These are phyloP conservation scores for Diarsia rubi DNA, from an alignment of 2,888 invertebrate genomes.

Conservation along the genomic window DNA sequence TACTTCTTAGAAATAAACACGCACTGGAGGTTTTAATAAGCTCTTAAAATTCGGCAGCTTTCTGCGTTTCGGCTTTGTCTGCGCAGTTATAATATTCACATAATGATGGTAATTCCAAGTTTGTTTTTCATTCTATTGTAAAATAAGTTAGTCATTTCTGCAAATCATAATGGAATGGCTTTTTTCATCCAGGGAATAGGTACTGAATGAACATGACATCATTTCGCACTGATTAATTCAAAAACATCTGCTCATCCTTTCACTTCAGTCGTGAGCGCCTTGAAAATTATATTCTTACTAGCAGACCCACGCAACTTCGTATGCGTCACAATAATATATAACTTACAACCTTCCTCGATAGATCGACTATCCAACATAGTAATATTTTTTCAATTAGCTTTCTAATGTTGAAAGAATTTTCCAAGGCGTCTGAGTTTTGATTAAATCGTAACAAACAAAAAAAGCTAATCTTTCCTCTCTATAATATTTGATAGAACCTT, in stretches of 20 bases:
- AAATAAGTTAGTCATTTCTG: conserved; percentile 31
- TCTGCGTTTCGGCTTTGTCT: conserved; percentile 30
- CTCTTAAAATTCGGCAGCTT: conserved; percentile 44
- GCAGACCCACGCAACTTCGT: too few relatives aligned
- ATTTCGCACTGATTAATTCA: conserved; percentile 8
- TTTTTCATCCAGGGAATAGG: neutral
- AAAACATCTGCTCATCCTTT: neutral
- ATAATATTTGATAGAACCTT: too few relatives aligned
- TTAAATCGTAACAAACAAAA: too few relatives aligned
- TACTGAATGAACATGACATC: neutral
- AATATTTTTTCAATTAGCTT: too few relatives aligned
- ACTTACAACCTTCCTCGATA: too few relatives aligned
- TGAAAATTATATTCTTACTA: neutral
- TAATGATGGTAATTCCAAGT: conserved; percentile 31
- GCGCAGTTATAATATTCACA: conserved; percentile 18
- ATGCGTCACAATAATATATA: too few relatives aligned
- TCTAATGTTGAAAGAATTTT: too few relatives aligned
- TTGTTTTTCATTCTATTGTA: conserved; percentile 23
- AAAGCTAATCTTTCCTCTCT: too few relatives aligned
- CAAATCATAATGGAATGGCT: conserved; percentile 3
- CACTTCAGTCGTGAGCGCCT: neutral
- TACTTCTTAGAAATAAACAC: conserved; percentile 35
- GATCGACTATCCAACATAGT: too few relatives aligned
- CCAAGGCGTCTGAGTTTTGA: too few relatives aligned
- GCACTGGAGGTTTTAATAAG: conserved; percentile 35